phyloP scores from a whole-genome alignment of 92 coral and sea anemone species.

The Porites evermanni region DNA sequence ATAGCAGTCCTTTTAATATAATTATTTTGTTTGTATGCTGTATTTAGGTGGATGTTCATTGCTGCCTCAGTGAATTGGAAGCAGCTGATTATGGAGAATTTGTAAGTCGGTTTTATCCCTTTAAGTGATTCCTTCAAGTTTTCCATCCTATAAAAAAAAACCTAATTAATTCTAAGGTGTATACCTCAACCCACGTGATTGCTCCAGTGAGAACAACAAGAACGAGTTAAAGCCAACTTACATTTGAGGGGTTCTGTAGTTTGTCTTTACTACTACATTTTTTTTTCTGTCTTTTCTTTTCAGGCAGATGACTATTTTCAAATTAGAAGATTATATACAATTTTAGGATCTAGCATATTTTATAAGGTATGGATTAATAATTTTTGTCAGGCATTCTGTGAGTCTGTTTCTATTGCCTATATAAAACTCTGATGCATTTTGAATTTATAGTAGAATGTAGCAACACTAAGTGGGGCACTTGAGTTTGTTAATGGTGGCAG shows the following conservation, averaged over 20 bases:
- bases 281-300: background rate
- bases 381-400: background rate
- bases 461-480: too few relatives aligned
- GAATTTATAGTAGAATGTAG: too few relatives aligned
- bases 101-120: conserved; percentile 37
- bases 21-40: background rate
- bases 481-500: too few relatives aligned
- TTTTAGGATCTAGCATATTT: conserved; percentile 94
- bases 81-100: conserved; percentile 98
- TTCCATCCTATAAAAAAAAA: too few relatives aligned
- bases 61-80: conserved; percentile 92
- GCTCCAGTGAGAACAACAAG: too few relatives aligned
- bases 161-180: too few relatives aligned
- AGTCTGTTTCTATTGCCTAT: background rate
- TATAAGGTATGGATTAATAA: conserved; percentile 73
- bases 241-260: background rate
- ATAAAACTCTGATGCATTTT: too few relatives aligned
- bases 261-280: background rate
- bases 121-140: too few relatives aligned
- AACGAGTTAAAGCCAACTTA: background rate
- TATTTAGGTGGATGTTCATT: conserved; percentile 81
- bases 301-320: conserved; percentile 95
- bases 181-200: too few relatives aligned
- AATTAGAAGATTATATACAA: conserved; percentile 95
- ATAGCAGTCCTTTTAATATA: too few relatives aligned